Evolutionary conservation across 2,888 invertebrate species (phyloP).

Genomic region (Osedax frankpressi): DNA sequence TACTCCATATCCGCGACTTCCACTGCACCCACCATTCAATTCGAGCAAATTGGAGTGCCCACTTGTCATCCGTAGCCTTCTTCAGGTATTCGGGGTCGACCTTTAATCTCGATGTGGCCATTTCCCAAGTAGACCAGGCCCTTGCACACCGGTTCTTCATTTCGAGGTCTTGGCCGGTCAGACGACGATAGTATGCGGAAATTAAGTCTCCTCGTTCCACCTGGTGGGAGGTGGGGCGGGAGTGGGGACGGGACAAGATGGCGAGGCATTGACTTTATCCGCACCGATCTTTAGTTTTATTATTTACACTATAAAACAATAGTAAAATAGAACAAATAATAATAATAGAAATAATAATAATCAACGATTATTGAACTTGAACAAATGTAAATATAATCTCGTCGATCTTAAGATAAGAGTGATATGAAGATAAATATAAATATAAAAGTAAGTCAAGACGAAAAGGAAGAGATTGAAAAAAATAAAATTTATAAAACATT

Average conservation of each 20-base stretch:
- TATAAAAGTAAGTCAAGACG: no score
- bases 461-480: no score
- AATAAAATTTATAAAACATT: no score
- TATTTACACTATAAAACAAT: no score
- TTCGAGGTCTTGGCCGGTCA: slow-evolving; percentile 34
- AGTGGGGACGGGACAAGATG: neutral
- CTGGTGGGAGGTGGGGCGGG: slow-evolving; percentile 23
- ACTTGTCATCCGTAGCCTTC: slow-evolving; percentile 30
- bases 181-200: slow-evolving; percentile 35
- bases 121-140: slow-evolving; percentile 39
- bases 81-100: slow-evolving; percentile 30
- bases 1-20: neutral
- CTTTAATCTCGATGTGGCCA: slow-evolving; percentile 31
- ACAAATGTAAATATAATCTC: no score
- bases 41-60: slow-evolving; percentile 38
- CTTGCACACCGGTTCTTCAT: slow-evolving; percentile 31
- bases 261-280: no score
- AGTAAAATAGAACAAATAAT: no score
- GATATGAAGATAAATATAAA: no score
- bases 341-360: no score
- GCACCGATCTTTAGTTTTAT: no score
- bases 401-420: no score
- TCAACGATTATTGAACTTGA: no score
- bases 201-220: slow-evolving; percentile 35
- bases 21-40: slow-evolving; percentile 35